Evolutionary conservation across 2,888 invertebrate genomes (phyloP), one percentile per base, ranked within the genome.

Genomic region (Pollenia griseotomentosa): DNA sequence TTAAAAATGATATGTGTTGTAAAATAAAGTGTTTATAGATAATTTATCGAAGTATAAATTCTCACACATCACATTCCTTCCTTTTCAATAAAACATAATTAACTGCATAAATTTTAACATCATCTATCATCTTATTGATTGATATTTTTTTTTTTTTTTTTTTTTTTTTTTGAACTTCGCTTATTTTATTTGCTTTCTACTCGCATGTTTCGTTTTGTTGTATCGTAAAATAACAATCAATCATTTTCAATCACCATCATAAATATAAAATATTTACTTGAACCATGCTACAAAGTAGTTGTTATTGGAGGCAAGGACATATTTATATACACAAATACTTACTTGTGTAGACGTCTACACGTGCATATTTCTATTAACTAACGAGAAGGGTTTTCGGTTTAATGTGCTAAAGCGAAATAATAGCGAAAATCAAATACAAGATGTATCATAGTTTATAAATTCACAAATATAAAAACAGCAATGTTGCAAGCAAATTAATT

Each of bases 101-200:
- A 85, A 75, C 80, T 75, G 42, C 53, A 70, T 80, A 80, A 75
- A 85, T 75, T 70, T 71, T n/a, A 71, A 77, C 68, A 80, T 75
- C 81, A 85, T 81, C 70, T 70, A 81, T 85, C 77, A 85, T 66
- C 16, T 51, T 53, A 73, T 81, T 85, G 81, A 81, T 85, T 71
- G 85, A 81, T 81, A 65, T 81, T 65, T 48, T 42, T 61, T 59
- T 71, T 33, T 10, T 42, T 71, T 16, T 40, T 9, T 6, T 19
- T 19, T 19, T 19, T 19, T 19, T 19, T 19, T 19, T 19, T 19
- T 19, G 1, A 19, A 16, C 2, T 59, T 68, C n/a, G 53, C 16
- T 63, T 71, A 40, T 42, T 46, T 11, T 57, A 48, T 81, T 55
- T 73, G 65, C n/a, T 40, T 57, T 57, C 80, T 61, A 66, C 48